Conservation (phyloP, 2,888 invertebrate genomes). For the Amaurobius ferox region DNA sequence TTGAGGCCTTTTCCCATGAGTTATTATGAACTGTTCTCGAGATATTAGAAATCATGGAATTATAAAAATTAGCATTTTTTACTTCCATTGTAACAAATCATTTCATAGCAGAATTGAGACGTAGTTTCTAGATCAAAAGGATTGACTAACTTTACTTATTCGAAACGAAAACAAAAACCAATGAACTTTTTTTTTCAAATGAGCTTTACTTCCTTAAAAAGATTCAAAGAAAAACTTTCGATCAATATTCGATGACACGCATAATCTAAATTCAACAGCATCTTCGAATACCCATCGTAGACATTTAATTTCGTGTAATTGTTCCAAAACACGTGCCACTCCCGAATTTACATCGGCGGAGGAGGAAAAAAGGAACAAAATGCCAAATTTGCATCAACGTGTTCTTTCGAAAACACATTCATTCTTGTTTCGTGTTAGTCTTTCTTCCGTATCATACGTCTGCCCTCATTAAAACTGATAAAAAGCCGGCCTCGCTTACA, state of each 20-base stretch:
- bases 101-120: too few species aligned
- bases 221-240: not conserved
- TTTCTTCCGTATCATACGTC: not conserved
- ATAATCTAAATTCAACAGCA: slow-evolving; percentile 6
- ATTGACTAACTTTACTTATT: not conserved
- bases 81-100: too few species aligned
- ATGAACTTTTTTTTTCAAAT: not conserved
- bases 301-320: slow-evolving; percentile 16
- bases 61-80: too few species aligned
- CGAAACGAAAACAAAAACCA: not conserved
- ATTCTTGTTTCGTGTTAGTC: not conserved
- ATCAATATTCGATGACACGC: slow-evolving; percentile 10
- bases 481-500: not conserved
- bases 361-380: not conserved
- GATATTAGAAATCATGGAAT: too few species aligned
- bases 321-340: slow-evolving; percentile 13
- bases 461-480: not conserved
- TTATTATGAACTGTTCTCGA: too few species aligned
- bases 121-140: not conserved
- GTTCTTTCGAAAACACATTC: not conserved
- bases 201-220: not conserved
- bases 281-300: not conserved
- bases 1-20: too few species aligned
- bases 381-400: slow-evolving; percentile 8
- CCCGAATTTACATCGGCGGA: slow-evolving; percentile 2